Evolutionary conservation across 2,113 vertebrate genomes (phyloP).

Genomic region (Turnix velox): DNA sequence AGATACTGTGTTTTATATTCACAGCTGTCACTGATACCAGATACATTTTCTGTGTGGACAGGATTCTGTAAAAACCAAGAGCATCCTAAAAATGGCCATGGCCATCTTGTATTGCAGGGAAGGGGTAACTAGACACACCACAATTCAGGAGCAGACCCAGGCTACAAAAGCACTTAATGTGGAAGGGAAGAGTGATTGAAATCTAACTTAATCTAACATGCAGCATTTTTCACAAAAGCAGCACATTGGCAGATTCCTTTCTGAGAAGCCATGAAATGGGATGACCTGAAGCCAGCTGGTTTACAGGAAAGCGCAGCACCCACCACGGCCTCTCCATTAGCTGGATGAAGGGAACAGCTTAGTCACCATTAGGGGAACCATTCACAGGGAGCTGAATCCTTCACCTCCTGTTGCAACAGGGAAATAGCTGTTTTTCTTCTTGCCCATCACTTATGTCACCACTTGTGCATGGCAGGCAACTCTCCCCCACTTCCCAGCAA

Average conservation of each 20-base stretch:
- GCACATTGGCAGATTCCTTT: not conserved
- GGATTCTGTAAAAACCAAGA: not conserved
- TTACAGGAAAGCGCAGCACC: not conserved
- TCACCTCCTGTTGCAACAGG: constrained; percentile 54
- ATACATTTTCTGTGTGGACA: not conserved
- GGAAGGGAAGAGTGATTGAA: not conserved
- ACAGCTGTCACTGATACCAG: not conserved
- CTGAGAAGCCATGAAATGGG: not conserved
- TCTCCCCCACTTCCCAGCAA: constrained; percentile 28
- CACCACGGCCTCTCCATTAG: not conserved
- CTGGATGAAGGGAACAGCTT: constrained; percentile 38
- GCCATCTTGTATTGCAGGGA: not conserved
- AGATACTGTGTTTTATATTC: not conserved
- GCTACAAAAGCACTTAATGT: not conserved
- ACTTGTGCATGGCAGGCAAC: not conserved
- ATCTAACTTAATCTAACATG: not conserved
- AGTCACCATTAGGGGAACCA: constrained; percentile 16
- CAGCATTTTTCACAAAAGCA: not conserved
- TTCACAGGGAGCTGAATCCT: not conserved
- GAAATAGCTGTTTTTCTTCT: not conserved
- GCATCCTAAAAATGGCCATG: not conserved
- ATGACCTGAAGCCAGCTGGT: not conserved
- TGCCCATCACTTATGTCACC: constrained; percentile 31
- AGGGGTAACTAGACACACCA: not conserved
- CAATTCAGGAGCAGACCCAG: not conserved